These are phyloP conservation scores for Tenthredo mesomela DNA, from an alignment of 2,888 invertebrate species.

Conservation along the genomic window DNA sequence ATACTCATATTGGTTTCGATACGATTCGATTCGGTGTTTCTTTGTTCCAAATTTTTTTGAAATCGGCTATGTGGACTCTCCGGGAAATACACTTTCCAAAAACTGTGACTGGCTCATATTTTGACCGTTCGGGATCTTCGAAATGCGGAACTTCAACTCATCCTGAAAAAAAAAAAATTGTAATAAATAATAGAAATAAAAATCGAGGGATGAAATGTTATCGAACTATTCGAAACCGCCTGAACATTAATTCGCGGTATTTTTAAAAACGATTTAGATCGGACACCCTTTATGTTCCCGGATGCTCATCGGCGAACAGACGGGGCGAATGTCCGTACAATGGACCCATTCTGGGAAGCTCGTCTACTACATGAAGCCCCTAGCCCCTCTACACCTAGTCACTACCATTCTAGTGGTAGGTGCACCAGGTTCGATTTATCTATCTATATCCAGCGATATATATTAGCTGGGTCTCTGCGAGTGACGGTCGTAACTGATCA, in stretches of 20 bases:
- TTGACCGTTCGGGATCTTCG: no score
- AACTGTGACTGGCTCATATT: no score
- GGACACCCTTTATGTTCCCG: slow-evolving; percentile 20
- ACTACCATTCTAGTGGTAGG: slow-evolving; percentile 28
- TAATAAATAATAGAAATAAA: no score
- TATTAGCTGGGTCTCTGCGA: slow-evolving; percentile 21
- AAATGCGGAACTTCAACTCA: no score
- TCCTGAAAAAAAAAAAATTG: no score
- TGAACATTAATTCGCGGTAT: background rate
- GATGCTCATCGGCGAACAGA: background rate
- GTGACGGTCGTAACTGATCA: slow-evolving; percentile 42
- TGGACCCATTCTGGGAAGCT: slow-evolving; percentile 39
- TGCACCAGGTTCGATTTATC: slow-evolving; percentile 48
- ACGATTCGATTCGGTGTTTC: no score
- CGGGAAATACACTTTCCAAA: no score
- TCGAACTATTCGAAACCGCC: background rate
- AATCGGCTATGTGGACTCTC: no score
- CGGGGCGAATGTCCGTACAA: slow-evolving; percentile 47
- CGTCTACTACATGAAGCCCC: slow-evolving; percentile 42
- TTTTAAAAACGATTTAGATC: background rate
- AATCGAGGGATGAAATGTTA: no score
- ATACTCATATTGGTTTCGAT: no score
- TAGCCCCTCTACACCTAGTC: slow-evolving; percentile 17
- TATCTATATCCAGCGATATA: slow-evolving; percentile 44
- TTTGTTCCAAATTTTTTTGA: no score